Conservation (phyloP, 1,140 invertebrate genomes). For the Lysiphlebus fabarum region DNA sequence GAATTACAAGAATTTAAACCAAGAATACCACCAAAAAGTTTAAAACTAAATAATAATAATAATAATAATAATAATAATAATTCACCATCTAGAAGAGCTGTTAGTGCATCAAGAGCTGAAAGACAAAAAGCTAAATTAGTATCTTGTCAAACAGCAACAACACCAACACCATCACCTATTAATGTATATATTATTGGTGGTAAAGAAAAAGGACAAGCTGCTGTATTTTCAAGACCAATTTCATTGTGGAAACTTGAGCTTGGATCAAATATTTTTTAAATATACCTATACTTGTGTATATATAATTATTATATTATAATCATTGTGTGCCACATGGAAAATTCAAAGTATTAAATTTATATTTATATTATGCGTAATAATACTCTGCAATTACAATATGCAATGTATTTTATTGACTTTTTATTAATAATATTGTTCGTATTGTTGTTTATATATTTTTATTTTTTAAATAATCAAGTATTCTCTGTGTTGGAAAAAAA, state of each 20-base stretch:
- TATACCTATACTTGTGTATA: too few species aligned
- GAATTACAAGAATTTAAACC: constrained; percentile 51
- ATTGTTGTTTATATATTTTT: too few species aligned
- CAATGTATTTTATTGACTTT: too few species aligned
- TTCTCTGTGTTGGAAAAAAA: too few species aligned
- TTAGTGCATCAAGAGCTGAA: constrained; percentile 53
- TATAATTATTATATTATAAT: neutral
- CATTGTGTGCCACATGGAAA: neutral
- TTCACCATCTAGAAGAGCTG: constrained; percentile 50
- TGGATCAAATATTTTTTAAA: constrained; percentile 54
- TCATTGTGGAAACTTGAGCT: constrained; percentile 66
- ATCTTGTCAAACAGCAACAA: constrained; percentile 39
- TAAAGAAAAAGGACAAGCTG: constrained; percentile 66
- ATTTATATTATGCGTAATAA: too few species aligned
- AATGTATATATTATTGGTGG: constrained; percentile 66
- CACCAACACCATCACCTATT: constrained; percentile 55
- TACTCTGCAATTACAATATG: too few species aligned
- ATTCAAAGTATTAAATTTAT: too few species aligned
- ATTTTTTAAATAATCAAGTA: too few species aligned
- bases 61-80: too few species aligned
- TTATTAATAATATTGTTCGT: too few species aligned
- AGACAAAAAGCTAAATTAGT: constrained; percentile 50
- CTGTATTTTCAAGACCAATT: constrained; percentile 65
- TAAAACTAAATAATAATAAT: constrained; percentile 42
- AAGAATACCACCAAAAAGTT: constrained; percentile 48